A percentile compares a stretch with the other conserved stretches of the same genome.
These are phyloP conservation scores for Heliconius hewitsoni DNA, from an alignment of 1,140 invertebrate species.

Conservation along the genomic window DNA sequence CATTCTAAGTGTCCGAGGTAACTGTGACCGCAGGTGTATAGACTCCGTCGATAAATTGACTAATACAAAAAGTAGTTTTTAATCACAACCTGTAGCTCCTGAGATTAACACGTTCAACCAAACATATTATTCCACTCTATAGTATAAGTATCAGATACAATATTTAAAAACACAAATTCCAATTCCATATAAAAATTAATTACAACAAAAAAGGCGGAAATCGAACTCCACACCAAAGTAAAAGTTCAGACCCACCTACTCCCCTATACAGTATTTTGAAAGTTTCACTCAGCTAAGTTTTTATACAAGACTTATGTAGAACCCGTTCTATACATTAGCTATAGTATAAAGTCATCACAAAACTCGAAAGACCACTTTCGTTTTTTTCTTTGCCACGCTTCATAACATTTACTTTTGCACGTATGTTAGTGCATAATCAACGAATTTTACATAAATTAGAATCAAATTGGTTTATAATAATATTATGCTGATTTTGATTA, in stretches of 20 bases:
- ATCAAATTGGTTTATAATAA: slow-evolving; percentile 6
- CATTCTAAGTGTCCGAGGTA: no score
- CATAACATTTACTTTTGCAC: slow-evolving; percentile 28
- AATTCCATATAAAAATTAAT: no score
- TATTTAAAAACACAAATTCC: no score
- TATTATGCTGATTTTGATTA: neutral
- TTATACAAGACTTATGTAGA: slow-evolving; percentile 1
- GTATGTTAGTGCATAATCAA: slow-evolving; percentile 15
- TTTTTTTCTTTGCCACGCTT: slow-evolving; percentile 23
- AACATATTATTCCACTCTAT: no score
- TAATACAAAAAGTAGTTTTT: no score
- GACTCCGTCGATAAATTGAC: no score
- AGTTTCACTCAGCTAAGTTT: neutral
- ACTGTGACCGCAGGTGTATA: no score
- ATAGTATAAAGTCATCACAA: slow-evolving; percentile 4
- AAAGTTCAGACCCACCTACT: neutral
- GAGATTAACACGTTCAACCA: no score
- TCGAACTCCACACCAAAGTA: neutral
- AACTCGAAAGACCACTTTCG: slow-evolving; percentile 26
- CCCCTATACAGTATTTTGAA: neutral
- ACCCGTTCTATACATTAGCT: neutral
- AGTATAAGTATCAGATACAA: no score
- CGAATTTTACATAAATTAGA: slow-evolving; percentile 25
- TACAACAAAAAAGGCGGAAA: no score
- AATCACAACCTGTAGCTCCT: no score